phyloP scores from a whole-genome alignment of 2,888 invertebrate genomes.

The Agonopterix heracliana region DNA sequence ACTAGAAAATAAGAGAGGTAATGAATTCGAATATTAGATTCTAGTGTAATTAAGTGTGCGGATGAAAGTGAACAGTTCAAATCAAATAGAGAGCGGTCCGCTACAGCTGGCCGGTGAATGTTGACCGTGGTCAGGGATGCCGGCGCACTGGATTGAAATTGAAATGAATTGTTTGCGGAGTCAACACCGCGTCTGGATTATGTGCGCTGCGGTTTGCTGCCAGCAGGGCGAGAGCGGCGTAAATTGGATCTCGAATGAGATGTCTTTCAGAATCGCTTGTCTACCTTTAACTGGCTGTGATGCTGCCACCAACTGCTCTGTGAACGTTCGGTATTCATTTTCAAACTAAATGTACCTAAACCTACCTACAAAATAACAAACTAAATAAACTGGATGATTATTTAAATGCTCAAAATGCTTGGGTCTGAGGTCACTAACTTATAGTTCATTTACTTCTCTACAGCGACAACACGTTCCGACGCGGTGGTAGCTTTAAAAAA shows the following conservation, averaged over 20 bases:
- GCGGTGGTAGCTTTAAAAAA: too few relatives aligned
- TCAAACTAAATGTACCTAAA: too few relatives aligned
- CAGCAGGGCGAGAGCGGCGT: conserved; percentile 1
- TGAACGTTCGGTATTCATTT: too few relatives aligned
- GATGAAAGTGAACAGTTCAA: too few relatives aligned
- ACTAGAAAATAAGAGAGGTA: not conserved
- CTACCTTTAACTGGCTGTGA: conserved; percentile 3
- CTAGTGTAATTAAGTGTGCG: not conserved
- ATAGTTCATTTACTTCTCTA: too few relatives aligned
- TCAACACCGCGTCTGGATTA: conserved; percentile 6
- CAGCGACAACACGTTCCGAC: too few relatives aligned
- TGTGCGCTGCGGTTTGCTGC: conserved; percentile 8
- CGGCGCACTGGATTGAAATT: conserved; percentile 8
- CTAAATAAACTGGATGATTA: too few relatives aligned
- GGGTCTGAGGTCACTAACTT: too few relatives aligned
- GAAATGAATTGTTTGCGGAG: conserved; percentile 17
- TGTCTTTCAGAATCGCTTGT: conserved; percentile 5
- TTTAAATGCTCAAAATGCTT: too few relatives aligned
- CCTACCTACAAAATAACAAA: too few relatives aligned
- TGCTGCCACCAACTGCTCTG: not conserved
- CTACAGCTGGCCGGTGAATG: not conserved
- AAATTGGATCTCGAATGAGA: conserved; percentile 10
- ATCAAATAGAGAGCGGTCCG: too few relatives aligned
- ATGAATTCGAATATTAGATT: not conserved
- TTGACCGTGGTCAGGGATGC: conserved; percentile 2